These are phyloP conservation scores for Columba janthina DNA, from an alignment of 2,113 vertebrate species.

Conservation along the genomic window DNA sequence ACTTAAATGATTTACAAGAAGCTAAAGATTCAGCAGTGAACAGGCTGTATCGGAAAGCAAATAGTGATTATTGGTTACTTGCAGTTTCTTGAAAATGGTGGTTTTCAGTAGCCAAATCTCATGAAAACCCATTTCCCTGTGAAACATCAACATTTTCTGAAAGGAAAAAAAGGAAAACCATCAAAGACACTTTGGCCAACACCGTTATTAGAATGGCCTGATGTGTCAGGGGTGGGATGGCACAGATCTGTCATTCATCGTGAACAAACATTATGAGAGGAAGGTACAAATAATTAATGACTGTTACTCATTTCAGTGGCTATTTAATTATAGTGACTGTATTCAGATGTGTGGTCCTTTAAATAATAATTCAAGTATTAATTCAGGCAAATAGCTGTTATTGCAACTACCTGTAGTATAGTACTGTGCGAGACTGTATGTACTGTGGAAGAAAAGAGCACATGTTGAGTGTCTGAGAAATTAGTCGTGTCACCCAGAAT, in stretches of 20 bases:
- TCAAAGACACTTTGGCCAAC: not conserved
- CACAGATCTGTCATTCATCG: not conserved
- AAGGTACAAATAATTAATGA: not conserved
- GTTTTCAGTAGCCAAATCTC: not conserved
- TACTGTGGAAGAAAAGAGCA: not conserved
- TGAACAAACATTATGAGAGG: not conserved
- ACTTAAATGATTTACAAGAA: not conserved
- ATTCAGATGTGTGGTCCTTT: not conserved
- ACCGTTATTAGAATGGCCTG: not conserved
- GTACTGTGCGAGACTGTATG: not conserved
- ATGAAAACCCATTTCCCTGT: not conserved
- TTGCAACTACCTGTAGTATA: not conserved
- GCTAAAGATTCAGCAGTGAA: fast-evolving
- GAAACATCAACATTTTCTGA: not conserved
- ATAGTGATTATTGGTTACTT: not conserved
- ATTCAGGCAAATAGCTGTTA: not conserved
- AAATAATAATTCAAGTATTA: not conserved
- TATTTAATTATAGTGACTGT: not conserved
- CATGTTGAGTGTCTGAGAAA: not conserved
- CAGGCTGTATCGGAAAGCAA: not conserved
- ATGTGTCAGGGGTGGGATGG: not conserved
- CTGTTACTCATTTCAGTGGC: not conserved
- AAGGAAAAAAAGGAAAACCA: not conserved
- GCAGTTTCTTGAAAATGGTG: not conserved
- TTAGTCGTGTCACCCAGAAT: not conserved